Evolutionary conservation across 2,888 invertebrate genomes (phyloP).

Genomic region (Lamproptera curius): DNA sequence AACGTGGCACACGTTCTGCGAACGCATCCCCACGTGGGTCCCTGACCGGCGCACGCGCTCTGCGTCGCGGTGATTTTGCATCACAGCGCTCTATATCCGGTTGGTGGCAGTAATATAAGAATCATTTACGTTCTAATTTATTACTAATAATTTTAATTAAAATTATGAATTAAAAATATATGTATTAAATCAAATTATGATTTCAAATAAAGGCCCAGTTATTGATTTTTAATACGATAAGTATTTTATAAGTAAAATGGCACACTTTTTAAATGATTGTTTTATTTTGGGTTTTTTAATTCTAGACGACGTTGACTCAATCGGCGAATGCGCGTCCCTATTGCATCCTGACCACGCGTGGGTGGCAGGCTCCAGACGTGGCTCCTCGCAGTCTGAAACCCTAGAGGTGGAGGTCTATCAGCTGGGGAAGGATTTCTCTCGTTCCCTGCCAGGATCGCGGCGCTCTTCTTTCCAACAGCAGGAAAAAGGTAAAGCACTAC

Average conservation of each 20-base stretch:
- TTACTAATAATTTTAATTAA: too few species aligned
- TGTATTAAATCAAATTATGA: too few species aligned
- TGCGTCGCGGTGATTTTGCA: conserved; percentile 84
- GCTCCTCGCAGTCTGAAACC: conserved; percentile 94
- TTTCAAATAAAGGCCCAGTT: too few species aligned
- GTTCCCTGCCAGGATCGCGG: conserved; percentile 90
- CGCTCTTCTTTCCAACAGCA: conserved; percentile 90
- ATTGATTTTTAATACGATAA: too few species aligned
- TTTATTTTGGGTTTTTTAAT: neutral
- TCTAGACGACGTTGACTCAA: conserved; percentile 84
- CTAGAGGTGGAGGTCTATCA: conserved; percentile 91
- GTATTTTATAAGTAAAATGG: too few species aligned
- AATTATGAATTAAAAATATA: too few species aligned
- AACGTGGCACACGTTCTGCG: conserved; percentile 87
- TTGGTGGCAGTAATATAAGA: too few species aligned
- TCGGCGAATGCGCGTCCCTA: conserved; percentile 85
- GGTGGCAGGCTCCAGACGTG: conserved; percentile 86
- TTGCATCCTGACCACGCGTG: conserved; percentile 93
- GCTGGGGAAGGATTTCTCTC: conserved; percentile 90
- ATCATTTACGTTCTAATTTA: too few species aligned
- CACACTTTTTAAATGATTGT: neutral
- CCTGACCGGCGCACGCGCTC: conserved; percentile 81
- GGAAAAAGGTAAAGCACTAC: conserved; percentile 76
- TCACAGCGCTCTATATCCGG: conserved; percentile 86
- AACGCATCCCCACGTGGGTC: conserved; percentile 90